Conservation (phyloP, 2,797 vertebrate genomes). For the Esox lucius region DNA sequence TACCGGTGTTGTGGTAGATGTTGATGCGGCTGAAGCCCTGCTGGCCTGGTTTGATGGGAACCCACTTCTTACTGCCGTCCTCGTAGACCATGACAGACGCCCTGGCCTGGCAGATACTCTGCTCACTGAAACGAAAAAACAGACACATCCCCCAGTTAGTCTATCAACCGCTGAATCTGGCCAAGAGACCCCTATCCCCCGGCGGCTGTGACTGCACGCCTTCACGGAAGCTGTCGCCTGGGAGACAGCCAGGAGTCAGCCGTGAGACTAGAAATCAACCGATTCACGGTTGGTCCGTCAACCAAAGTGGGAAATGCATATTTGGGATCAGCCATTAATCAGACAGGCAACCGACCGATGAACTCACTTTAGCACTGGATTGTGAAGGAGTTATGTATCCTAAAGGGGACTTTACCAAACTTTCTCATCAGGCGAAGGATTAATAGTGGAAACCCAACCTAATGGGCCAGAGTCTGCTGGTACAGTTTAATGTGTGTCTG, state of each 20-base stretch:
- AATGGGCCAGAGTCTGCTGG: background rate
- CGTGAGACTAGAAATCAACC: background rate
- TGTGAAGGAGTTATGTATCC: background rate
- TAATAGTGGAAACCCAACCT: background rate
- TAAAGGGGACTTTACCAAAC: background rate
- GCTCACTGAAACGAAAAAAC: conserved; percentile 80
- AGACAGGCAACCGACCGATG: background rate
- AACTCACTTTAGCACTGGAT: background rate
- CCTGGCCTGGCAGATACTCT: conserved; percentile 99
- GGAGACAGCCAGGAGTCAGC: background rate
- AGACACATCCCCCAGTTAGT: background rate
- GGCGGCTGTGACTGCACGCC: background rate
- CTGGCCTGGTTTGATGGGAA: conserved; percentile 96
- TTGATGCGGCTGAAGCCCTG: conserved; percentile 99
- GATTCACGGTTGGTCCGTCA: background rate
- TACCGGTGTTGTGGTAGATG: conserved; percentile 97
- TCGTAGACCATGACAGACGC: conserved; percentile 99
- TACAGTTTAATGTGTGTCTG: conserved; percentile 2
- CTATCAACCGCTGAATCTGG: background rate
- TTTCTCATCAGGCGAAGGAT: background rate
- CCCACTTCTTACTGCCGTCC: conserved; percentile 99
- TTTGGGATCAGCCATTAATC: background rate
- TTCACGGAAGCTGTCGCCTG: background rate
- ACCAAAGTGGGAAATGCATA: too few relatives aligned
- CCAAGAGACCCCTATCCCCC: background rate